These are phyloP conservation scores for Tiphia femorata DNA, from an alignment of 2,888 invertebrate genomes.

Conservation along the genomic window DNA sequence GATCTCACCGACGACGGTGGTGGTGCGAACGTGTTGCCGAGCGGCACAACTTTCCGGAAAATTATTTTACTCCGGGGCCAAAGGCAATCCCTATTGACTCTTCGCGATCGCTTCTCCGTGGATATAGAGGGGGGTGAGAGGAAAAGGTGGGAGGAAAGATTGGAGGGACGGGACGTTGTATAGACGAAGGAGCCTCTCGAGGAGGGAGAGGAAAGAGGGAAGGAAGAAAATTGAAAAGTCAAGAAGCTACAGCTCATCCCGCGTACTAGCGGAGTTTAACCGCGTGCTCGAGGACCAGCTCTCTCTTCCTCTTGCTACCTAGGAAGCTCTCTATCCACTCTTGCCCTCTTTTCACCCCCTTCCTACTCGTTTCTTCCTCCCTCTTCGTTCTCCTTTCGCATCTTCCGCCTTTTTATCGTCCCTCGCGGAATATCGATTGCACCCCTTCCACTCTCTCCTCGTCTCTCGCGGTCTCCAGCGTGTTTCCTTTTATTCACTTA, in stretches of 20 bases:
- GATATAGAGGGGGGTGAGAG: slow-evolving; percentile 13
- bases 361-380: slow-evolving; percentile 16
- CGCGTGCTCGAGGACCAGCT: slow-evolving; percentile 30
- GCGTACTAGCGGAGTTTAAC: slow-evolving; percentile 30
- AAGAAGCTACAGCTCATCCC: slow-evolving; percentile 33
- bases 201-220: slow-evolving; percentile 21
- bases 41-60: slow-evolving; percentile 32
- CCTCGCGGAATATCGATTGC: background rate
- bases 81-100: slow-evolving; percentile 37
- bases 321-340: no score
- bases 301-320: background rate
- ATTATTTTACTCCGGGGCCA: slow-evolving; percentile 30
- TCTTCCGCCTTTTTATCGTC: background rate
- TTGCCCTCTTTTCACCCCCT: background rate
- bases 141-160: background rate
- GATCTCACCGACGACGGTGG: no score
- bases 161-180: background rate
- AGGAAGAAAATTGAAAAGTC: slow-evolving; percentile 56
- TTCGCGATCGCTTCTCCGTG: slow-evolving; percentile 29
- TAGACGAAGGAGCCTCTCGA: no score
- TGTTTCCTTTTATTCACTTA: no score
- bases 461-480: background rate
- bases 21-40: slow-evolving; percentile 1
- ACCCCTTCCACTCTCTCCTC: background rate
- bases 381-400: slow-evolving; percentile 12